These are phyloP conservation scores for Acanthopleura granulata DNA, from an alignment of 2,888 invertebrate genomes.

Conservation along the genomic window DNA sequence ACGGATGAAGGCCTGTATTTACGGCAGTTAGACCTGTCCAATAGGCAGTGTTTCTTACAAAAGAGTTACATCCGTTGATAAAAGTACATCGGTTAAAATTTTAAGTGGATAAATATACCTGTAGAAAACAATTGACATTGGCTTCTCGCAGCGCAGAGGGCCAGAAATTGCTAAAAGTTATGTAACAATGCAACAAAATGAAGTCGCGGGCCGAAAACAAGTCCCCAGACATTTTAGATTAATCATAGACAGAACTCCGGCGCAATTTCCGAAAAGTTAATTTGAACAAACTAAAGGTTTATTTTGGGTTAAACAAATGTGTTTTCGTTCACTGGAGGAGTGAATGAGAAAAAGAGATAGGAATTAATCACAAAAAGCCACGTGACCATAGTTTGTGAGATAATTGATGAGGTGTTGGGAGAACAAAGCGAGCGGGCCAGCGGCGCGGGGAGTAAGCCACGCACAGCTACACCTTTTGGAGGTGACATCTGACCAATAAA, in stretches of 20 bases:
- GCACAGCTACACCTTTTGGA: neutral
- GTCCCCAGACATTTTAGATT: too few relatives aligned
- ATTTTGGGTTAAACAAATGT: neutral
- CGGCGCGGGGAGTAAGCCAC: too few relatives aligned
- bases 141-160: too few relatives aligned
- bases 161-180: too few relatives aligned
- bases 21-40: too few relatives aligned
- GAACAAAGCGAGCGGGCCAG: neutral
- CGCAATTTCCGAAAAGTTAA: neutral
- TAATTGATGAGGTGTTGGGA: neutral
- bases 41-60: neutral
- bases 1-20: too few relatives aligned
- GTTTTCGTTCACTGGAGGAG: neutral
- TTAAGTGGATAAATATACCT: neutral
- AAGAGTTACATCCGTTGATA: neutral
- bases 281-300: neutral
- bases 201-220: too few relatives aligned
- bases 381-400: neutral
- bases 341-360: neutral
- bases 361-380: neutral
- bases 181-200: too few relatives aligned
- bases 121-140: too few relatives aligned
- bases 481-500: neutral
- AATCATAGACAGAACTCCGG: neutral
- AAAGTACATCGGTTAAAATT: neutral